phyloP scores from a whole-genome alignment of 2,797 vertebrate genomes.

The Periparus ater region DNA sequence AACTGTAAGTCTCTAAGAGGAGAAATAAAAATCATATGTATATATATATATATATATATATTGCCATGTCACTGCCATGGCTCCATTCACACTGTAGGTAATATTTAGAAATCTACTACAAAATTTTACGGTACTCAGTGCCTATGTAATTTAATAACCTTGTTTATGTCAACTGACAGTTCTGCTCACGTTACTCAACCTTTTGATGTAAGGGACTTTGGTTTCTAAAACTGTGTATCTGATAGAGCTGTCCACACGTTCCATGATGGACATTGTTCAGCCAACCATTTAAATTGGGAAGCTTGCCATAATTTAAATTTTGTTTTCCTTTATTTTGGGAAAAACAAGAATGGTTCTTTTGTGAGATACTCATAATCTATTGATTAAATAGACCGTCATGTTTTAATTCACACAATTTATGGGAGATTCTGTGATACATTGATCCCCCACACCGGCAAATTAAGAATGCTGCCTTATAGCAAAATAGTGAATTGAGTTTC shows the following conservation, averaged over 20 bases:
- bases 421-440: background rate
- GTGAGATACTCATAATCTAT: background rate
- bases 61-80: background rate
- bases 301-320: background rate
- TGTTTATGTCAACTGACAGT: constrained; percentile 51
- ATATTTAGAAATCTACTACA: constrained; percentile 47
- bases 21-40: background rate
- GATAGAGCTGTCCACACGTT: background rate
- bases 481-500: background rate
- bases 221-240: constrained; percentile 5
- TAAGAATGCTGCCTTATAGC: background rate
- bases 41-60: background rate
- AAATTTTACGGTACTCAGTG: constrained; percentile 38
- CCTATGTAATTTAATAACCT: constrained; percentile 48
- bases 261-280: background rate
- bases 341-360: background rate
- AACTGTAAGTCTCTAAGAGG: background rate
- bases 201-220: constrained; percentile 39
- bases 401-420: background rate
- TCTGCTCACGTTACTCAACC: constrained; percentile 31
- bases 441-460: background rate
- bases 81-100: constrained; percentile 49
- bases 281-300: background rate
- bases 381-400: background rate
- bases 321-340: background rate